Evolutionary conservation across 1,140 invertebrate species (phyloP).

Genomic region (Brachionus koreanus): DNA sequence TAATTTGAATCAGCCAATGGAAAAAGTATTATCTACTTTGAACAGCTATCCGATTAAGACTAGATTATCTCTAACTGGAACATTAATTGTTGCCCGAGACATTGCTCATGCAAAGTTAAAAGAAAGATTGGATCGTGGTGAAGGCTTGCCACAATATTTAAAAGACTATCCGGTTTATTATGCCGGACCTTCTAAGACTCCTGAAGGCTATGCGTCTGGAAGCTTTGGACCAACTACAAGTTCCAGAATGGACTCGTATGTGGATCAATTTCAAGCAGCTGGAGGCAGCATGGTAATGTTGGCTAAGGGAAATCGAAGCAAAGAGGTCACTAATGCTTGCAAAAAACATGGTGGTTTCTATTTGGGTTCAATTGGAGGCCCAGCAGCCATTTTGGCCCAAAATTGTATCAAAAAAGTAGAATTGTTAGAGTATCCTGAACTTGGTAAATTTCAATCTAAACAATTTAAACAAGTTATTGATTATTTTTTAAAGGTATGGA

Average conservation of each 20-base stretch:
- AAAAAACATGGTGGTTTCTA: constrained; percentile 59
- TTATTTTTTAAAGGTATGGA: constrained; percentile 54
- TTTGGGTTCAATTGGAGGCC: constrained; percentile 58
- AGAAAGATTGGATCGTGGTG: constrained; percentile 54
- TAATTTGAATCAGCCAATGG: constrained; percentile 56
- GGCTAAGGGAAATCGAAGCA: constrained; percentile 59
- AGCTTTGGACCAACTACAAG: constrained; percentile 60
- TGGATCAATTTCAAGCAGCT: constrained; percentile 56
- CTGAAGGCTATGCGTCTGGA: constrained; percentile 57
- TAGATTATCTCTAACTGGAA: constrained; percentile 54
- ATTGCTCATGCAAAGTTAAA: constrained; percentile 59
- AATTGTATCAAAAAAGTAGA: constrained; percentile 60
- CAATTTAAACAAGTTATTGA: too few relatives aligned
- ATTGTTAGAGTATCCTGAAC: constrained; percentile 57
- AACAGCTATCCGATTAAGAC: constrained; percentile 55
- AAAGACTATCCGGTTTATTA: constrained; percentile 59
- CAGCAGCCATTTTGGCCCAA: constrained; percentile 58
- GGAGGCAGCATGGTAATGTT: constrained; percentile 60
- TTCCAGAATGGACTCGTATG: constrained; percentile 59
- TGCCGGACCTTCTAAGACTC: constrained; percentile 59
- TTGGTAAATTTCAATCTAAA: constrained; percentile 50
- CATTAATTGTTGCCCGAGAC: constrained; percentile 57
- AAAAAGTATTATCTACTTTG: constrained; percentile 50
- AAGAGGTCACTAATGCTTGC: constrained; percentile 57
- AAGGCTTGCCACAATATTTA: constrained; percentile 56